A percentile compares a stretch with the other conserved stretches of the same genome.
phyloP scores from a whole-genome alignment of 2,797 vertebrate genomes.

The Sphaeramia orbicularis region DNA sequence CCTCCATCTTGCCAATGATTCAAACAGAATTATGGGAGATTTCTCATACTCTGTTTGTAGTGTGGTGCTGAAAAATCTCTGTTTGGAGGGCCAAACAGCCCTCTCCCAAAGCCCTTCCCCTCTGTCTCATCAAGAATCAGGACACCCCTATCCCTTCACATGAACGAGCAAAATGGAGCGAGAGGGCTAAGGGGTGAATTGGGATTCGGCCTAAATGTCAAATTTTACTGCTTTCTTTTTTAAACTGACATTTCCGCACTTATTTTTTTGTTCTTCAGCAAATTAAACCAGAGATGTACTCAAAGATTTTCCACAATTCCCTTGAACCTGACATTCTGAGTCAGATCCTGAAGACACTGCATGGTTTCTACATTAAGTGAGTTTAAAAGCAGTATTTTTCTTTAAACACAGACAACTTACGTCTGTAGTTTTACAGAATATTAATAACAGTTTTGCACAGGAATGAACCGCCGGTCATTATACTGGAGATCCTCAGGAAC shows the following conservation, averaged over 20 bases:
- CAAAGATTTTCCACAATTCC: conserved; percentile 91
- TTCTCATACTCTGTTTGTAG: no score
- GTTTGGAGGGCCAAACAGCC: no score
- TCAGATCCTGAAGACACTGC: conserved; percentile 90
- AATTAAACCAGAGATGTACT: conserved; percentile 89
- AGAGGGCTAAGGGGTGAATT: no score
- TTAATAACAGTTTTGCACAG: conserved; percentile 72
- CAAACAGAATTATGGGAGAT: no score
- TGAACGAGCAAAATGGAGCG: no score
- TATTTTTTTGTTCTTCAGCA: conserved; percentile 83
- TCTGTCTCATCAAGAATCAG: no score
- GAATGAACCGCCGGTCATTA: conserved; percentile 86
- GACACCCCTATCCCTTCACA: no score
- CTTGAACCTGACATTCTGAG: conserved; percentile 94
- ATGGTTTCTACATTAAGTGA: conserved; percentile 91
- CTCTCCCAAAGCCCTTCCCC: no score
- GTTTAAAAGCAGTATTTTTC: conserved; percentile 52
- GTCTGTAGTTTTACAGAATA: fast-evolving
- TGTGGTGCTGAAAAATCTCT: no score
- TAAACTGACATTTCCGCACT: conserved; percentile 1
- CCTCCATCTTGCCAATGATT: no score
- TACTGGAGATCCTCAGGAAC: conserved; percentile 88
- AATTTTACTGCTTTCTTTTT: neutral
- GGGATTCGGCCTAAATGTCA: no score
- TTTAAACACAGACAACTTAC: neutral